These are phyloP conservation scores for Steinernema hermaphroditum DNA, from an alignment of 2,888 invertebrate genomes.

Conservation along the genomic window DNA sequence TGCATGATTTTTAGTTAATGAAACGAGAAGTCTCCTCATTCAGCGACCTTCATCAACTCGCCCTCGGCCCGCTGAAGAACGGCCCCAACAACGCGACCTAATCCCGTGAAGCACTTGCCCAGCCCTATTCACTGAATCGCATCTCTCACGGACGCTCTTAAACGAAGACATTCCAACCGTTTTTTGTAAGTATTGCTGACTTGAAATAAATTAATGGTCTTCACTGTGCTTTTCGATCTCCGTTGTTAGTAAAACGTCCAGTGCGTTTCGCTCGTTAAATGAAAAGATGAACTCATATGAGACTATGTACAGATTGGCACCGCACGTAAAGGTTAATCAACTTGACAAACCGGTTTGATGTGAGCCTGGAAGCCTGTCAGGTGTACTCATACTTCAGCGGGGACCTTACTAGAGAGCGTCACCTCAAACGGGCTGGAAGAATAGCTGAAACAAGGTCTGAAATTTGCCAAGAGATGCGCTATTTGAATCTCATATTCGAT, in stretches of 20 bases:
- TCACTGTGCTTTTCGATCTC: too few relatives aligned
- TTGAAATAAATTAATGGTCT: conserved; percentile 6
- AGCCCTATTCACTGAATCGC: conserved; percentile 11
- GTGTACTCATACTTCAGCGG: too few relatives aligned
- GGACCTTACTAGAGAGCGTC: too few relatives aligned
- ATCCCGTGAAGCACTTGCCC: conserved; percentile 9
- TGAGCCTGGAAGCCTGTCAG: too few relatives aligned
- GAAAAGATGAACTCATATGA: not conserved
- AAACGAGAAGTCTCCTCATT: conserved; percentile 5
- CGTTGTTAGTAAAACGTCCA: too few relatives aligned
- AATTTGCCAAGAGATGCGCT: too few relatives aligned
- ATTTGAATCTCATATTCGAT: too few relatives aligned
- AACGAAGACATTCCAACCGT: not conserved
- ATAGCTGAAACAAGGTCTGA: too few relatives aligned
- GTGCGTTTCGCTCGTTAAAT: too few relatives aligned
- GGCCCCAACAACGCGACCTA: not conserved
- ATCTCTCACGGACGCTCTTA: not conserved
- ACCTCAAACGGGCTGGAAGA: too few relatives aligned
- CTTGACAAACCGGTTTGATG: too few relatives aligned
- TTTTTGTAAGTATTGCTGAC: conserved; percentile 9
- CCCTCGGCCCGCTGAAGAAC: conserved; percentile 7
- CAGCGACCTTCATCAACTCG: conserved; percentile 17
- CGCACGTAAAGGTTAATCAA: too few relatives aligned
- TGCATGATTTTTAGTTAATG: conserved; percentile 18
- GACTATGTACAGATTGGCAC: not conserved